These are phyloP conservation scores for Oxytorus armatus DNA, from an alignment of 2,888 invertebrate species.

Conservation along the genomic window DNA sequence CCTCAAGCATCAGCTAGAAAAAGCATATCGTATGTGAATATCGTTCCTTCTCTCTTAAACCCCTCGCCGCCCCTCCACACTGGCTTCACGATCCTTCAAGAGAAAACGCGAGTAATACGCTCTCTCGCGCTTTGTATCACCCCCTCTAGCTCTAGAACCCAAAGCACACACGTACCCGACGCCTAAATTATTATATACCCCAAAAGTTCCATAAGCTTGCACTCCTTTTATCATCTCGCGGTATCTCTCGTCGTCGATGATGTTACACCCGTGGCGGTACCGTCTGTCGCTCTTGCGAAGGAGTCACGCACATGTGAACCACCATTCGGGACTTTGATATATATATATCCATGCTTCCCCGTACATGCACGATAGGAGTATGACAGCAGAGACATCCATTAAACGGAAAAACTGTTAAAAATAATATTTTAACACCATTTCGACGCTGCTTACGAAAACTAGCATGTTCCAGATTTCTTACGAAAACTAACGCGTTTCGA, in stretches of 20 bases:
- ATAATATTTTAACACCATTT: no score
- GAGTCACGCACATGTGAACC: constrained; percentile 64
- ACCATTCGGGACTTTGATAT: neutral
- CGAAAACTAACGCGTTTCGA: no score
- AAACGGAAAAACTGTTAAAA: neutral
- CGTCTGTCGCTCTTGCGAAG: constrained; percentile 4
- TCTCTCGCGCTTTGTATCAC: constrained; percentile 39
- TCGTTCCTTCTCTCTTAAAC: constrained; percentile 61
- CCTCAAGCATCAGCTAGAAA: constrained; percentile 50
- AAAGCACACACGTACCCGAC: neutral
- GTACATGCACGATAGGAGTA: no score
- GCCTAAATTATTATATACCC: constrained; percentile 52
- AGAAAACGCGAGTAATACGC: constrained; percentile 44
- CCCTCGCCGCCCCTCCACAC: constrained; percentile 44
- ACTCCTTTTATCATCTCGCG: constrained; percentile 54
- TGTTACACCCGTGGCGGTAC: constrained; percentile 47
- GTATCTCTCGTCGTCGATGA: constrained; percentile 62
- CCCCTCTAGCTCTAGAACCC: no score
- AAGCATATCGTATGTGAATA: constrained; percentile 60
- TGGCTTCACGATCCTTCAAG: constrained; percentile 56
- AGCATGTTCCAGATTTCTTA: no score
- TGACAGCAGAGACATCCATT: neutral
- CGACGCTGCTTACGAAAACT: no score
- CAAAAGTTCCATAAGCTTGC: constrained; percentile 3
- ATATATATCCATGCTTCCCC: no score